phyloP scores from a whole-genome alignment of 2,888 invertebrate genomes.

The Cephonodes hylas region DNA sequence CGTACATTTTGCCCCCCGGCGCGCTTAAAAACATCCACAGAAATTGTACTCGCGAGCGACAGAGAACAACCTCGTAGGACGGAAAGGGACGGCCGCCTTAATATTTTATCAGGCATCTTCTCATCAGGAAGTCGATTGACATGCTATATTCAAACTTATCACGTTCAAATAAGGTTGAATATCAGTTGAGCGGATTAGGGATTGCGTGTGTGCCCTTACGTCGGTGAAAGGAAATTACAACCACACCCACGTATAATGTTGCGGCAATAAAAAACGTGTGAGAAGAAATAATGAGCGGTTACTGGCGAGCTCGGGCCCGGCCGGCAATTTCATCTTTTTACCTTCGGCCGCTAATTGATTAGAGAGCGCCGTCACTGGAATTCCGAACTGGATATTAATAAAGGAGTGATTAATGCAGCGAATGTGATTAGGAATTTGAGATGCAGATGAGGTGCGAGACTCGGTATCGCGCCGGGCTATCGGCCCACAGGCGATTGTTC shows the following conservation, averaged over 20 bases:
- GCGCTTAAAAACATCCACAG: constrained; percentile 78
- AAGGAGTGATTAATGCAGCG: constrained; percentile 73
- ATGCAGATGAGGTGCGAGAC: constrained; percentile 63
- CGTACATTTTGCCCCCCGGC: constrained; percentile 80
- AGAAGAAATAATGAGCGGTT: constrained; percentile 81
- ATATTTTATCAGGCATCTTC: constrained; percentile 79
- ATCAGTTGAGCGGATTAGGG: constrained; percentile 32
- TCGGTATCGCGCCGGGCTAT: constrained; percentile 39
- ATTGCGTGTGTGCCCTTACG: constrained; percentile 81
- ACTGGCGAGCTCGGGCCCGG: constrained; percentile 69
- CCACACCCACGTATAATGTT: constrained; percentile 82
- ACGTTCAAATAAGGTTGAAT: constrained; percentile 28
- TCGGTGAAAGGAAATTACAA: constrained; percentile 82
- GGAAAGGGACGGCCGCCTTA: constrained; percentile 73
- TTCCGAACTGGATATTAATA: constrained; percentile 33
- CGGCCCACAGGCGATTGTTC: constrained; percentile 30
- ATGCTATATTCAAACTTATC: constrained; percentile 37
- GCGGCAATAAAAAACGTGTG: constrained; percentile 80
- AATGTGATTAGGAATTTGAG: constrained; percentile 66
- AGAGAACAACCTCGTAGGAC: constrained; percentile 55
- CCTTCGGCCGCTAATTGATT: constrained; percentile 73
- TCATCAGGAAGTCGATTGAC: constrained; percentile 49
- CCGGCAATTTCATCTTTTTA: constrained; percentile 66
- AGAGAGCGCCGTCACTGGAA: constrained; percentile 56
- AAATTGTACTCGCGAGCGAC: constrained; percentile 55